phyloP scores from a whole-genome alignment of 2,888 invertebrate species.

The Sinodicranocentrus sp. region DNA sequence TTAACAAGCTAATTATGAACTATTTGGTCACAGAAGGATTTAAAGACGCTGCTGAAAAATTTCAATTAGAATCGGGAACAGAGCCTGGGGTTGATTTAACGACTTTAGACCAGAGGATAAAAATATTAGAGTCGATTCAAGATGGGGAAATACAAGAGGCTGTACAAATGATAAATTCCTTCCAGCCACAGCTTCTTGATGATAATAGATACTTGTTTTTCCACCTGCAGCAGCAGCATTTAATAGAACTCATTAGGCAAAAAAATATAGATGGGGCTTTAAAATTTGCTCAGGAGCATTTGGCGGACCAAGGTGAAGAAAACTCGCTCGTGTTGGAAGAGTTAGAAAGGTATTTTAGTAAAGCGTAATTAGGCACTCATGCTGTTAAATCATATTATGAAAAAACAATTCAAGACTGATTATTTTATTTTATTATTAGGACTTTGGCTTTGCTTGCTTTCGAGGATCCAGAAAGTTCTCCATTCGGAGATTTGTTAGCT shows the following conservation, averaged over 20 bases:
- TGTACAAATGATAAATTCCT: slow-evolving; percentile 93
- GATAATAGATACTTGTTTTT: slow-evolving; percentile 97
- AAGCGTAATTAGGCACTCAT: no score
- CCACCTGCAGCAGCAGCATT: slow-evolving; percentile 94
- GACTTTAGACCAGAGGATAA: slow-evolving; percentile 93
- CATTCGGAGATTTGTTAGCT: slow-evolving; percentile 95
- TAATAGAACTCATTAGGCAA: slow-evolving; percentile 91
- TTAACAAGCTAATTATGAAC: slow-evolving; percentile 99
- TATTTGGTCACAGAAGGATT: slow-evolving; percentile 95
- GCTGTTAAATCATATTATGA: no score
- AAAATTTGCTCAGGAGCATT: slow-evolving; percentile 92
- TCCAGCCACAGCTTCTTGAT: slow-evolving; percentile 96
- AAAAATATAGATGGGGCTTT: slow-evolving; percentile 92
- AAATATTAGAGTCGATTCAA: slow-evolving; percentile 96
- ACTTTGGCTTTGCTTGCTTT: slow-evolving; percentile 97
- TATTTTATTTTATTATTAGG: no score
- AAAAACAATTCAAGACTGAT: no score
- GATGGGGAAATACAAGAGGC: slow-evolving; percentile 95
- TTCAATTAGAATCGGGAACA: slow-evolving; percentile 95
- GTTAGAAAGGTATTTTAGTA: slow-evolving; percentile 80
- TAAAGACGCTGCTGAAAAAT: slow-evolving; percentile 98
- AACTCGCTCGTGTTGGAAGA: slow-evolving; percentile 82
- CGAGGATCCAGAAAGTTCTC: slow-evolving; percentile 96
- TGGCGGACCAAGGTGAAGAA: slow-evolving; percentile 93
- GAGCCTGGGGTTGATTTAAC: slow-evolving; percentile 88